A percentile compares a stretch with the other conserved stretches of the same genome.
Evolutionary conservation across 2,888 invertebrate genomes (phyloP).

Genomic region (Caenorhabditis uteleia): DNA sequence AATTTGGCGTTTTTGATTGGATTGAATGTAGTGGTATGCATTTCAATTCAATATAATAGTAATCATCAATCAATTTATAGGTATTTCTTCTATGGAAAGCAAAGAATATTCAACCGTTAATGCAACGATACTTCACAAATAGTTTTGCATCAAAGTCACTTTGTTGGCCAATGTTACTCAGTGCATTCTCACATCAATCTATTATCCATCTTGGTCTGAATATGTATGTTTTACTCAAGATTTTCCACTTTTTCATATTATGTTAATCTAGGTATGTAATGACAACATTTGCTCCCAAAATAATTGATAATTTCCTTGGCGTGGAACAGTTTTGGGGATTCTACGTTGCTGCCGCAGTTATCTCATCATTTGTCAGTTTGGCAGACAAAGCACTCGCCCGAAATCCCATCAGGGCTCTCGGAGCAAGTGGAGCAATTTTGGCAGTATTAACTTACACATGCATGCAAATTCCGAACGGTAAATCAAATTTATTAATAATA

Average conservation of each 20-base stretch:
- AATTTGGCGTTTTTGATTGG: slow-evolving; percentile 28
- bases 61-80: slow-evolving; percentile 9
- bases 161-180: slow-evolving; percentile 87
- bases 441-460: slow-evolving; percentile 86
- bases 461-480: slow-evolving; percentile 81
- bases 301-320: slow-evolving; percentile 56
- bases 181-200: slow-evolving; percentile 92
- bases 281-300: slow-evolving; percentile 23
- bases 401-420: slow-evolving; percentile 82
- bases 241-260: background rate
- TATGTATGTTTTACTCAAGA: slow-evolving; percentile 81
- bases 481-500: background rate
- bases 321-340: slow-evolving; percentile 79
- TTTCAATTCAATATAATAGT: no score
- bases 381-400: slow-evolving; percentile 79
- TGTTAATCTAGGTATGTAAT: slow-evolving; percentile 33
- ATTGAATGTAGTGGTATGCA: slow-evolving; percentile 32
- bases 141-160: slow-evolving; percentile 72
- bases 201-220: slow-evolving; percentile 86
- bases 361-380: slow-evolving; percentile 83
- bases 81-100: slow-evolving; percentile 57
- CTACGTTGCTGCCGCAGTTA: slow-evolving; percentile 81
- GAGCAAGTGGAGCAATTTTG: slow-evolving; percentile 95
- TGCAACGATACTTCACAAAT: slow-evolving; percentile 67
- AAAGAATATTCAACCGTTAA: slow-evolving; percentile 46